These are phyloP conservation scores for Deroplatys truncata DNA, from an alignment of 2,888 invertebrate species.

Conservation along the genomic window DNA sequence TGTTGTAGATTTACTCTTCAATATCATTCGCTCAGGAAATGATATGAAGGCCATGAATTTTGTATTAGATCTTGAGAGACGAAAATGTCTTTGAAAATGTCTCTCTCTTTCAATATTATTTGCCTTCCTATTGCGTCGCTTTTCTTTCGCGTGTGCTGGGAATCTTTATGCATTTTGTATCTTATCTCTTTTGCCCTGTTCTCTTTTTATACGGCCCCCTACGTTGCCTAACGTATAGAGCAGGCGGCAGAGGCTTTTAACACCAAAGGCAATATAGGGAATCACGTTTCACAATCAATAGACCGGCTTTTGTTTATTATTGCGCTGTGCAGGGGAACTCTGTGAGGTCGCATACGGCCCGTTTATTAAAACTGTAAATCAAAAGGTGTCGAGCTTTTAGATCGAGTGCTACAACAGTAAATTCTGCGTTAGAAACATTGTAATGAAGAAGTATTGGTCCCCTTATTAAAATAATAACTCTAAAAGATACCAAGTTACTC, in stretches of 20 bases:
- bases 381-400: background rate
- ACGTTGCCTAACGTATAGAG: background rate
- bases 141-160: background rate
- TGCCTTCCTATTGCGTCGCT: background rate
- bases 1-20: too few species aligned
- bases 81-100: too few species aligned
- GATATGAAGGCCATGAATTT: too few species aligned
- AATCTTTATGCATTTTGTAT: background rate
- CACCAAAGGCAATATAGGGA: background rate
- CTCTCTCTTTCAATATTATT: background rate
- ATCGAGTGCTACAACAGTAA: background rate
- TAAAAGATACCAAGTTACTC: background rate
- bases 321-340: background rate
- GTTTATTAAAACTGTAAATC: background rate
- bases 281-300: background rate
- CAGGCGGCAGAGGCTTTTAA: background rate
- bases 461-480: background rate
- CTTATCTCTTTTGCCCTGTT: background rate
- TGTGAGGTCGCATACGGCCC: background rate
- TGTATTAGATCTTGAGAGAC: too few species aligned
- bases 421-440: background rate
- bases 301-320: background rate
- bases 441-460: background rate
- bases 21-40: too few species aligned
- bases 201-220: background rate